phyloP scores from a whole-genome alignment of 2,113 vertebrate genomes.

The Abramis brama region DNA sequence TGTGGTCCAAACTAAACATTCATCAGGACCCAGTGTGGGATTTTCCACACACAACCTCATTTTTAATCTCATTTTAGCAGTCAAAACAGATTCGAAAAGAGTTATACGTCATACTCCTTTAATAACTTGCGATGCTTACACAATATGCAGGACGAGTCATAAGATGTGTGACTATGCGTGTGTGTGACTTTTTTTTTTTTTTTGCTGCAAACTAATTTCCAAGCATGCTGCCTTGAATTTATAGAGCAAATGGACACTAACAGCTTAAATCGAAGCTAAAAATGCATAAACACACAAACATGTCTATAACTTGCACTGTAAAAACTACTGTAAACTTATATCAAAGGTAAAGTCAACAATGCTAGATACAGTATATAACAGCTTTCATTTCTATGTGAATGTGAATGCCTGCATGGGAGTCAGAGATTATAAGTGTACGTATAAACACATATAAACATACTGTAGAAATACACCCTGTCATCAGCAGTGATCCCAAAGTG shows the following conservation, averaged over 20 bases:
- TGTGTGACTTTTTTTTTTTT: not conserved
- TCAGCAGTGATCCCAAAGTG: not conserved
- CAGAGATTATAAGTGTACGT: not conserved
- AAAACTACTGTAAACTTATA: not conserved
- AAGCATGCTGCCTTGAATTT: conserved; percentile 46
- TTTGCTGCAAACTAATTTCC: conserved; percentile 18
- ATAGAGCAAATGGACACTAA: conserved; percentile 11
- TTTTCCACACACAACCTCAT: conserved; percentile 6
- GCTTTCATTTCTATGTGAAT: not conserved
- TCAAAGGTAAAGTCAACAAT: too few species aligned
- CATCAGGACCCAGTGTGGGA: not conserved
- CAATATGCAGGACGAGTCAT: conserved; percentile 15
- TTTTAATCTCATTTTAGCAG: not conserved
- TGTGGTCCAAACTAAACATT: conserved; percentile 14
- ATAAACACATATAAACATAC: not conserved
- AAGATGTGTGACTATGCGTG: conserved; percentile 34
- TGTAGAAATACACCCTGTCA: conserved; percentile 37
- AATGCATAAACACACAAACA: conserved; percentile 8
- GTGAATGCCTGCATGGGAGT: not conserved
- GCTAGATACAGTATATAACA: too few species aligned
- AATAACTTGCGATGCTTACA: conserved; percentile 1
- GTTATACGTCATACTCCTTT: conserved; percentile 1
- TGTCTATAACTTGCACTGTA: not conserved
- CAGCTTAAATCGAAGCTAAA: conserved; percentile 15
- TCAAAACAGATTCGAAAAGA: not conserved